These are phyloP conservation scores for Gorsachius magnificus DNA, from an alignment of 2,797 vertebrate genomes.

Conservation along the genomic window DNA sequence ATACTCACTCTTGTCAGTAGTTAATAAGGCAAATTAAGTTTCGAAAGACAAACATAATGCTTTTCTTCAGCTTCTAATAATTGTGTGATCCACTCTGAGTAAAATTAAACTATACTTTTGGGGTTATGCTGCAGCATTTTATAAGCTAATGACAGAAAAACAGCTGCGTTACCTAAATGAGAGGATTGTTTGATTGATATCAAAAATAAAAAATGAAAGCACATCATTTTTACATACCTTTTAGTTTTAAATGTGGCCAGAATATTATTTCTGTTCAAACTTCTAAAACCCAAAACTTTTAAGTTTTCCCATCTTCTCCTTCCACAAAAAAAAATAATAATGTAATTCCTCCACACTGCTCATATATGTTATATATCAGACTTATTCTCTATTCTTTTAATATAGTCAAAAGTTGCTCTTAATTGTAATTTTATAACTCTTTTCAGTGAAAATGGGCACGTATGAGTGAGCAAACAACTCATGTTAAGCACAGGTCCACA, in stretches of 20 bases:
- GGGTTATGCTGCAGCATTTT: neutral
- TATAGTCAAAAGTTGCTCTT: neutral
- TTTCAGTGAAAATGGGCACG: neutral
- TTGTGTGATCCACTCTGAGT: neutral
- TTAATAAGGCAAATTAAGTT: neutral
- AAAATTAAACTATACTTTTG: neutral
- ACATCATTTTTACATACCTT: neutral
- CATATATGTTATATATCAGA: neutral
- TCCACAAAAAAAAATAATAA: neutral
- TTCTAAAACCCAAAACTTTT: neutral
- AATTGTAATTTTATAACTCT: neutral
- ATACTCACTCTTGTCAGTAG: neutral
- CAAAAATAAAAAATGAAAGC: neutral
- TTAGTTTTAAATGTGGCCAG: neutral
- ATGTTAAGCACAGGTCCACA: neutral
- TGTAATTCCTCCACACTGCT: neutral
- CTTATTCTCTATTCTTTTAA: neutral
- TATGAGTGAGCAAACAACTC: neutral
- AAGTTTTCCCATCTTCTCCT: neutral
- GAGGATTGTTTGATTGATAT: neutral
- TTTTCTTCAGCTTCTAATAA: neutral
- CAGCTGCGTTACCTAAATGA: neutral
- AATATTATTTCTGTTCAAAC: neutral
- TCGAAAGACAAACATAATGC: neutral
- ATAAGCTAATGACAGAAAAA: neutral